Evolutionary conservation across 2,888 invertebrate genomes (phyloP).

Genomic region (Tetanocera ferruginea): DNA sequence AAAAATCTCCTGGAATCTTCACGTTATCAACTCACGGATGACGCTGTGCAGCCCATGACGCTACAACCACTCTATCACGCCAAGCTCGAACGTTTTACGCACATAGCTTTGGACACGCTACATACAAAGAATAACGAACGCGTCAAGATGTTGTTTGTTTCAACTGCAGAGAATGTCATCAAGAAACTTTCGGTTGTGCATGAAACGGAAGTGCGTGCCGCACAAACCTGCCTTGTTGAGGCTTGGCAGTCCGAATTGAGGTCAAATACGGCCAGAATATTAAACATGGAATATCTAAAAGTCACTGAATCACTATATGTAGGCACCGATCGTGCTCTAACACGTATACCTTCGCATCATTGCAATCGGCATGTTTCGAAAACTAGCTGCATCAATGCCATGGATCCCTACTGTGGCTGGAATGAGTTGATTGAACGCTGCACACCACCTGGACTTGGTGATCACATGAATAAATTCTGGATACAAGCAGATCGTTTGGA

Average conservation of each 20-base stretch:
- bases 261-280: slow-evolving; percentile 71
- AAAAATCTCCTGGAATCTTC: slow-evolving; percentile 76
- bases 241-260: slow-evolving; percentile 77
- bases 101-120: slow-evolving; percentile 84
- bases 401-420: slow-evolving; percentile 97
- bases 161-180: slow-evolving; percentile 81
- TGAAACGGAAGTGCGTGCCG: slow-evolving; percentile 57
- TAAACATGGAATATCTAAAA: slow-evolving; percentile 83
- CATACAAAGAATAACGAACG: slow-evolving; percentile 77
- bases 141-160: slow-evolving; percentile 85
- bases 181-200: slow-evolving; percentile 83
- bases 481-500: slow-evolving; percentile 75
- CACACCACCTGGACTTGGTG: slow-evolving; percentile 77
- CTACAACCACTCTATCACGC: slow-evolving; percentile 78
- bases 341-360: slow-evolving; percentile 83
- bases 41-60: slow-evolving; percentile 83
- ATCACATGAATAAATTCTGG: slow-evolving; percentile 77
- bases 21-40: slow-evolving; percentile 89
- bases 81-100: slow-evolving; percentile 80
- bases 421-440: slow-evolving; percentile 82
- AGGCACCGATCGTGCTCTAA: slow-evolving; percentile 77
- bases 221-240: slow-evolving; percentile 86
- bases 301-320: slow-evolving; percentile 86
- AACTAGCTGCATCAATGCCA: slow-evolving; percentile 82
- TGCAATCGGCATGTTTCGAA: slow-evolving; percentile 81